Base-by-base conservation (phyloP, 2,797 vertebrate species). In the Podarcis lilfordi region DNA sequence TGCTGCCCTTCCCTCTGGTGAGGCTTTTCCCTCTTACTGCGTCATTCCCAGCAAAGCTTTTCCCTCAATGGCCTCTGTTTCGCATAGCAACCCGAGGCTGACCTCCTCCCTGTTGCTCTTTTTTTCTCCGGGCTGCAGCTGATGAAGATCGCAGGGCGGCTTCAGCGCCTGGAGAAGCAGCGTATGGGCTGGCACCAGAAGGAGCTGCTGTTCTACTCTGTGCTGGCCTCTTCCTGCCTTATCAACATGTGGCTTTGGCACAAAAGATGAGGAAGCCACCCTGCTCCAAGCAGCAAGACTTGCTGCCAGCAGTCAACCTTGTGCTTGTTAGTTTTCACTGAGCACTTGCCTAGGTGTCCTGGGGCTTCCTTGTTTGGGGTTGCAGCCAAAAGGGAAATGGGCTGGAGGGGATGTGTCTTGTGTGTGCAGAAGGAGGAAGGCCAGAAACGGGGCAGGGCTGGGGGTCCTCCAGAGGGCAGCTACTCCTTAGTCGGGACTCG, bases 241-340 rank as follows among this genome's bases (percentile, higher is more conserved):
- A 80, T 97, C 89, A 98, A 97, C 90, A 89, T 96, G 0, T 98
- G 98, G 97, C 96, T 98, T 64, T 98, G 98, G 97, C 89, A 98
- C 61, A 95, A 95, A 87, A 96, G 96, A 95, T 98, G 96, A 94
- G 40, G 76, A 83, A 0, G 55, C 40, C 15, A n/a, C 25, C 40
- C 40, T 0, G 13, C 0, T 32, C 80, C 32, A 10, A 77, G 40
- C 71, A 4, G 10, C 6, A 5, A 15, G 8, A 13, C 9, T 10
- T n/a, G 80, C 81, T 27, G 8, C 29, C n/a, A 5, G 64, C 23
- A 19, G 2, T 50, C 10, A 1, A 8, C 50, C 0, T 5, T 55
- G 43, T 3, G 3, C 15, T 59, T 29, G 21, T 8, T 23, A 10
- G 40, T 27, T 21, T 68, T 45, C 23, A 5, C 29, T 25, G 35